These are phyloP conservation scores for Morbakka virulenta DNA, from an alignment of 30 jellyfish, hydroid and myxozoan genomes.

Conservation along the genomic window DNA sequence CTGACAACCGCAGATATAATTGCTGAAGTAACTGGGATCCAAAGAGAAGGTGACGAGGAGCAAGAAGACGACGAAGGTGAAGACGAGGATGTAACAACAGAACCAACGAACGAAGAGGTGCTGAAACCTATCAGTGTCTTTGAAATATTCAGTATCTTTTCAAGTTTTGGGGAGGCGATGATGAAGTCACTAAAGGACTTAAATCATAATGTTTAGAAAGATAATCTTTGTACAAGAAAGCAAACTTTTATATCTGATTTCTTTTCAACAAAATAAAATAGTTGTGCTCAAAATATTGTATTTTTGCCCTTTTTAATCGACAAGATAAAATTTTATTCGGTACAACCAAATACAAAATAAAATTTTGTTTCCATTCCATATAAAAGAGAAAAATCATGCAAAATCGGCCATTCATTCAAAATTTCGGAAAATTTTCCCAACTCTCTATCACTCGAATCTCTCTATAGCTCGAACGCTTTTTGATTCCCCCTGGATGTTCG, in stretches of 20 bases:
- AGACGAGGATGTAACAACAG: conserved; percentile 1
- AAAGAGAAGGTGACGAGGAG: neutral
- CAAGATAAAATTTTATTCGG: neutral
- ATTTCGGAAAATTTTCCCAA: neutral
- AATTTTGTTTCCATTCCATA: neutral
- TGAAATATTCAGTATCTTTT: neutral
- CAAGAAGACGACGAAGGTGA: neutral
- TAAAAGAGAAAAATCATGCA: neutral
- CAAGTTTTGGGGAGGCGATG: neutral
- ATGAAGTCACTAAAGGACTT: neutral
- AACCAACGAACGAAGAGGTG: conserved; percentile 8
- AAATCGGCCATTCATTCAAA: neutral
- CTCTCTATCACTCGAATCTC: neutral
- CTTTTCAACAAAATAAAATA: neutral
- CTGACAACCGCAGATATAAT: conserved; percentile 10
- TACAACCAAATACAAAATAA: too few relatives aligned
- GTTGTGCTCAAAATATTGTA: neutral
- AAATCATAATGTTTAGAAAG: neutral
- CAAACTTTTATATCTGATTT: neutral
- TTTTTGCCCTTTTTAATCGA: neutral
- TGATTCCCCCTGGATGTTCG: neutral
- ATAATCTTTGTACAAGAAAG: neutral
- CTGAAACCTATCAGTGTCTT: neutral
- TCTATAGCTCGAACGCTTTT: neutral
- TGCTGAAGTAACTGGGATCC: neutral